Conservation (phyloP, 1,140 invertebrate species). For the Halictus rubicundus region DNA sequence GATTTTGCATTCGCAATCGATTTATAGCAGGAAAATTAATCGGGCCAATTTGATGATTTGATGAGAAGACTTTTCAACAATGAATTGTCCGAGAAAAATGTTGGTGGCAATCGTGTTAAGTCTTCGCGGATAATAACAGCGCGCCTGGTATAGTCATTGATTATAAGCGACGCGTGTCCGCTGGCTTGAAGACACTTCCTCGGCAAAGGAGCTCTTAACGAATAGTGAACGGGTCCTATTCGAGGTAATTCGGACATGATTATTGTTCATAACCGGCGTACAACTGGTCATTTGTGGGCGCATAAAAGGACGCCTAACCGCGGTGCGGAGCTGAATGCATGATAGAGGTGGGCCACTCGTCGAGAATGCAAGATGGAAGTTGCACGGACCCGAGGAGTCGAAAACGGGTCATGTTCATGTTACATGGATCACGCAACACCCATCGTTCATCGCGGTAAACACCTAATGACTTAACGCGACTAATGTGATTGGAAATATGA, state of each 20-base stretch:
- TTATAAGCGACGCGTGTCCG: neutral
- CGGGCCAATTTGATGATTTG: too few species aligned
- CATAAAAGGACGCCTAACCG: constrained; percentile 68
- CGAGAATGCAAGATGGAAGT: constrained; percentile 6
- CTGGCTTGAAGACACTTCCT: constrained; percentile 18
- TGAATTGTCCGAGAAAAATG: too few species aligned
- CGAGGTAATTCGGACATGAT: constrained; percentile 61
- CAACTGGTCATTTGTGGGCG: constrained; percentile 65
- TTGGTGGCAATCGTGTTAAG: too few species aligned
- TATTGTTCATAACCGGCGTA: constrained; percentile 68
- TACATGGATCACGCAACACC: constrained; percentile 39
- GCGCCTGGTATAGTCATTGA: neutral
- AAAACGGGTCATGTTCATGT: constrained; percentile 54
- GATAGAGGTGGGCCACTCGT: neutral
- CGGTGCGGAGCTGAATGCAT: constrained; percentile 49
- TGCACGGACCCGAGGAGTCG: constrained; percentile 45
- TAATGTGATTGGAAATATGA: constrained; percentile 42
- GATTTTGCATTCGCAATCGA: too few species aligned
- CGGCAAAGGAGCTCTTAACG: constrained; percentile 48
- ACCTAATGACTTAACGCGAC: constrained; percentile 51
- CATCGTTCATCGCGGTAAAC: constrained; percentile 12
- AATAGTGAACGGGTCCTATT: constrained; percentile 62
- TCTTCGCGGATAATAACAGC: too few species aligned
- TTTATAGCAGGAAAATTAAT: too few species aligned
- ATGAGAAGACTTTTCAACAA: too few species aligned